Percentiles rank a stretch among this genome's conserved stretches.
phyloP scores from a whole-genome alignment of 2,113 vertebrate genomes.

The Phyllopteryx taeniolatus region DNA sequence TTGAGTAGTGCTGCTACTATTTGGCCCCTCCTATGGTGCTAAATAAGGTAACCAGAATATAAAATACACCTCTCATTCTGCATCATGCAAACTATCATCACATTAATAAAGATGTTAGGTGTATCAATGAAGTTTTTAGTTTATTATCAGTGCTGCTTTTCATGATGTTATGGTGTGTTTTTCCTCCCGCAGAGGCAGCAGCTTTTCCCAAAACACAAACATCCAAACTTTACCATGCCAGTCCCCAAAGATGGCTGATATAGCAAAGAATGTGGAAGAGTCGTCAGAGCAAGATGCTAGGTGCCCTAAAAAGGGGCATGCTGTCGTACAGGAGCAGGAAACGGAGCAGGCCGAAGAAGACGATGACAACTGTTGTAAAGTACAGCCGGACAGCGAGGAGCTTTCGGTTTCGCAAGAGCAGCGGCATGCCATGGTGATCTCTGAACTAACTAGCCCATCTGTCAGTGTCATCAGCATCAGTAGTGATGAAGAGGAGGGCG shows the following conservation, averaged over 20 bases:
- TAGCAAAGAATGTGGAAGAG: conserved; percentile 80
- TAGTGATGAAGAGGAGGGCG: conserved; percentile 85
- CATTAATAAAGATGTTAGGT: no score
- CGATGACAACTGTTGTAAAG: conserved; percentile 62
- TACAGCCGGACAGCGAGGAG: conserved; percentile 77
- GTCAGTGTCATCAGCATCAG: conserved; percentile 95
- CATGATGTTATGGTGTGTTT: conserved; percentile 2
- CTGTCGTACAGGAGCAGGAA: conserved; percentile 55
- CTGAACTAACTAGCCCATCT: conserved; percentile 83
- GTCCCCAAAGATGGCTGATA: conserved; percentile 88
- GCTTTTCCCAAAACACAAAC: conserved; percentile 82
- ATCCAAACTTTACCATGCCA: conserved; percentile 84
- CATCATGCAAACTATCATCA: no score
- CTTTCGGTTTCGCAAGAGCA: conserved; percentile 75
- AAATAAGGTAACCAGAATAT: neutral
- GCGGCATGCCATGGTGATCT: conserved; percentile 85
- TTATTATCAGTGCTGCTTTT: neutral
- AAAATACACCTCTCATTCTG: neutral
- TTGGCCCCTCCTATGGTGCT: neutral
- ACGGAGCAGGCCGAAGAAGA: conserved; percentile 61
- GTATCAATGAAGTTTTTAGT: neutral
- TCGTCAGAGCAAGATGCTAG: conserved; percentile 70
- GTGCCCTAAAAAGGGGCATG: conserved; percentile 75
- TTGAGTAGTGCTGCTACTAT: neutral
- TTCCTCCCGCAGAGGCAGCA: conserved; percentile 77